These are phyloP conservation scores for Rhynchomys soricoides DNA, from an alignment of 2,113 vertebrate genomes.

Conservation along the genomic window DNA sequence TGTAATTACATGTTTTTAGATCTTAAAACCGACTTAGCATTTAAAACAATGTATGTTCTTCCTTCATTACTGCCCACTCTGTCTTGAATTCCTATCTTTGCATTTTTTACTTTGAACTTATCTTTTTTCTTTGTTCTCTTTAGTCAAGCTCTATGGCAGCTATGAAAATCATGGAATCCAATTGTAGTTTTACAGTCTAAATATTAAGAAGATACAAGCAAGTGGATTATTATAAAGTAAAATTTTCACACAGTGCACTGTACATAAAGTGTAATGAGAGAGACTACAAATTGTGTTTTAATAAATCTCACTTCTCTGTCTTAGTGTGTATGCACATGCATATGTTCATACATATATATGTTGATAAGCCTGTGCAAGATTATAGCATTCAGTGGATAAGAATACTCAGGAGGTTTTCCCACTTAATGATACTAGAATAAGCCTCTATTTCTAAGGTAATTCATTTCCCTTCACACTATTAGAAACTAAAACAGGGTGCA, in stretches of 20 bases:
- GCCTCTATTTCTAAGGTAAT: conserved; percentile 56
- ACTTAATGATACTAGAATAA: background rate
- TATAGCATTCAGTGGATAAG: conserved; percentile 49
- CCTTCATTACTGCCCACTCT: background rate
- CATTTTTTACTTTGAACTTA: background rate
- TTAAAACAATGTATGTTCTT: background rate
- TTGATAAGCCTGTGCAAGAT: background rate
- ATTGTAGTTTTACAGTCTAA: background rate
- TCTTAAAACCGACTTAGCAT: conserved; percentile 34
- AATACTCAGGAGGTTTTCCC: background rate
- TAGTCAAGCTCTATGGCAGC: conserved; percentile 42
- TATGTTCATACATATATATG: background rate
- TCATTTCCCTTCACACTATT: conserved; percentile 44
- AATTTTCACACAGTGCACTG: background rate
- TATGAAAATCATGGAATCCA: background rate
- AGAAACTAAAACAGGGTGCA: conserved; percentile 65
- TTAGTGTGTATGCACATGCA: background rate
- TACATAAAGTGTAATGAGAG: background rate
- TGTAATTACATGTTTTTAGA: background rate
- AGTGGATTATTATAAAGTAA: background rate
- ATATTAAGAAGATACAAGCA: background rate
- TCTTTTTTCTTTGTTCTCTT: background rate
- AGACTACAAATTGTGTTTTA: background rate
- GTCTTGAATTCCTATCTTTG: background rate
- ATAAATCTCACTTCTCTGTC: background rate